Base-by-base conservation (phyloP, 2,797 vertebrate genomes). In the Takifugu rubripes region DNA sequence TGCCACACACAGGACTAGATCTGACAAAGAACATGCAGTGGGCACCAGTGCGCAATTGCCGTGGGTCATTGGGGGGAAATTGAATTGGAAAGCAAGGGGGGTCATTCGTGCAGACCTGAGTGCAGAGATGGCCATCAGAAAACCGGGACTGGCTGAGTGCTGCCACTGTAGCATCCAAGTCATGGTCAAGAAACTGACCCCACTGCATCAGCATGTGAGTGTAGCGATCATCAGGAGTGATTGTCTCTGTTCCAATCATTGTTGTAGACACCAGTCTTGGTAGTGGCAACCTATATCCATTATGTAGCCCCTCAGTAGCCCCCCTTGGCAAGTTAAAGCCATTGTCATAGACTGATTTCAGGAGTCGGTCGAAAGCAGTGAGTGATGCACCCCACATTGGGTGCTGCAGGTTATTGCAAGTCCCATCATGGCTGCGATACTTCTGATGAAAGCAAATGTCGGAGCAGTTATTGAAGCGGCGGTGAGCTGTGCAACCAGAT, bases 131-230 rank as follows among this genome's bases (percentile, higher is more conserved):
- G 36, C 97, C 96, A 3, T 99, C 97, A 0, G 94, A 98, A 88
- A 99, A 99, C 7, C 97, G 93, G 0, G 95, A 95, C 83, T 99
- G 95, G 59, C 97, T 99, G 49, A 99, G 90, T 0, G 97, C 93
- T 8, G 87, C 93, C 67, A 99, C 97, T 0, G 97, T 99, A 3
- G 94, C 92, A 75, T 98, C 97, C 75, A 99, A 77, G 71, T 99
- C 97, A 0, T 99, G 97, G 88, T 99, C 97, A 3, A 99, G 89
- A 77, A 99, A 99, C 84, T 99, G 97, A 31, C 97, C 97, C 97
- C 97, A 99, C 73, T 99, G 97, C 97, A 99, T 99, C 10, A 97
- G 88, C 93, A 99, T 98, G 87, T 99, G 97, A 0, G 96, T 98
- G 87, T 94, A 98, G 52, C 92, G 92, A 52, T 92, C 91, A 0